A percentile compares a stretch with the other conserved stretches of the same genome.
Conservation (phyloP, 2,888 invertebrate genomes). For the Drosophila nr. medialis region DNA sequence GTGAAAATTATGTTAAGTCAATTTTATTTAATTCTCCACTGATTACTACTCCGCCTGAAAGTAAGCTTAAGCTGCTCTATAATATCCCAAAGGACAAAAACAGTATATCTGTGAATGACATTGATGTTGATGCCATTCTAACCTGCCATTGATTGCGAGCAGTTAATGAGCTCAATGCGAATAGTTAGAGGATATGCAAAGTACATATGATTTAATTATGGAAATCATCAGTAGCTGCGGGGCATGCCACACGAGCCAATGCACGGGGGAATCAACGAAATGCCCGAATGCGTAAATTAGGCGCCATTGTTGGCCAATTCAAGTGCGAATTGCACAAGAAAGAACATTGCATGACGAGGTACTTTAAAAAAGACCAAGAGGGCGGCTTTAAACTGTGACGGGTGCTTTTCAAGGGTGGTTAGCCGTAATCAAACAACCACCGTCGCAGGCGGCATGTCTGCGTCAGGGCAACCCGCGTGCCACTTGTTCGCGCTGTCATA, state of each 20-base stretch:
- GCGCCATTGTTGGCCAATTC: constrained; percentile 71
- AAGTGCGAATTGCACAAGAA: constrained; percentile 37
- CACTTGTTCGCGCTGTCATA: constrained; percentile 81
- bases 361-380: constrained; percentile 25
- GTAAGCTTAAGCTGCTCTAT: not conserved
- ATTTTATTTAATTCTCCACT: not conserved
- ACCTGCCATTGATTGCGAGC: constrained; percentile 59
- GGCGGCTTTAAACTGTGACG: constrained; percentile 49
- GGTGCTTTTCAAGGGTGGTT: constrained; percentile 45
- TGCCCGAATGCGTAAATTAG: constrained; percentile 69
- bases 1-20: not conserved
- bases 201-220: constrained; percentile 77
- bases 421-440: constrained; percentile 53
- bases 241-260: constrained; percentile 46
- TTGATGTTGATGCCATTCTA: constrained; percentile 42
- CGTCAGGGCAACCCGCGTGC: constrained; percentile 58
- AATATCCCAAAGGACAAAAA: not conserved
- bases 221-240: constrained; percentile 42
- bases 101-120: constrained; percentile 21
- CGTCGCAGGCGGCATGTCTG: constrained; percentile 55
- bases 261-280: constrained; percentile 61
- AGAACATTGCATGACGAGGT: constrained; percentile 10
- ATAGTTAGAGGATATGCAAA: constrained; percentile 71
- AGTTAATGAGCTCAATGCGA: constrained; percentile 72
- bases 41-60: not conserved